Base-by-base conservation (phyloP, 2,888 invertebrate species). In the Gandaritis pyraliata region DNA sequence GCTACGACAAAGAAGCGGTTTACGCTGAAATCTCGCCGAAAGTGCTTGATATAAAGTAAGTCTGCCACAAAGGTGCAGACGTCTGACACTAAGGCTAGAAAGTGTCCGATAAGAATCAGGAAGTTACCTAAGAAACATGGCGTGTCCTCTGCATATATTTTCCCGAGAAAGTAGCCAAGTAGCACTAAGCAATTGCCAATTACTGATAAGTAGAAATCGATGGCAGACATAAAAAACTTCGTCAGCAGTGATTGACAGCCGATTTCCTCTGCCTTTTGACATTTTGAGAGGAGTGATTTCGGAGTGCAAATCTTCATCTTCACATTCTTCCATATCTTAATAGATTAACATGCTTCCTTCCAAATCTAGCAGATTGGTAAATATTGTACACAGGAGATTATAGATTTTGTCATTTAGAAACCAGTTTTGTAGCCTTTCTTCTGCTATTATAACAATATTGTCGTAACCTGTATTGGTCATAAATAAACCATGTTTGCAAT, bases 1-100 rank as follows among this genome's bases (percentile, higher is more conserved):
- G 81, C 75, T 6, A 78, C 36, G 4, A 79, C 63, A 49, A 81
- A 80, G 56, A 69, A 81, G 30, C 70, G 65, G 62, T 79, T 81
- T 6, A 73, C 60, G 39, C 45, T 58, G 39, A 75, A 72, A 55
- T 72, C 67, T 18, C 67, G 56, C n/a, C 54, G 68, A 41, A 64
- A 56, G 3, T 65, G 55, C 39, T 71, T 72, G 5, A 75, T 18
- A 47, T 71, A 64, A 5, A 73, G 55, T 11, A 74, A 46, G 60
- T 82, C 73, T 64, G 75, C 65, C 13, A 71, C 39, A 16, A 75
- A 45, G 2, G 68, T 70, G 51, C 61, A 66, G 0, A 63, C 46
- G n/a, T 81, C 76, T 0, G 75, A 73, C 15, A 80, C 16, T 47
- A 80, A 68, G 2, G 69, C 55, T 2, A 79, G 47, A 39, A 74